A percentile compares a stretch with the other conserved stretches of the same genome.
Evolutionary conservation across 2,888 invertebrate species (phyloP).

Genomic region (Pogonocherus hispidulus): DNA sequence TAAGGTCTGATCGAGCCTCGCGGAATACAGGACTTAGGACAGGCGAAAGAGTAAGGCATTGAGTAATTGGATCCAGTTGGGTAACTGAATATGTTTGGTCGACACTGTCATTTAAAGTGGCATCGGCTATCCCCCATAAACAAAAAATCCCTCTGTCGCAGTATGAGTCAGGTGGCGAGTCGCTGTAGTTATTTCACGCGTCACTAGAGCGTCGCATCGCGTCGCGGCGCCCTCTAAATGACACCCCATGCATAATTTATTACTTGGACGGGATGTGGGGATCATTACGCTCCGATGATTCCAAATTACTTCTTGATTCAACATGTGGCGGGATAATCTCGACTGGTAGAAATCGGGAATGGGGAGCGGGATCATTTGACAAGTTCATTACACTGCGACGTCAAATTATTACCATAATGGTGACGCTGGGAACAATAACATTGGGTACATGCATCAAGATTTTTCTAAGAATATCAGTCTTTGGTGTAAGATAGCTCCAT

Average conservation of each 20-base stretch:
- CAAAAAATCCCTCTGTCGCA: not conserved
- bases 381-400: slow-evolving; percentile 35
- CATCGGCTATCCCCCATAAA: not conserved
- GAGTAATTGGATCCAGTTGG: not conserved
- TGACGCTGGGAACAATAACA: not conserved
- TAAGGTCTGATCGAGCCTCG: too few relatives aligned
- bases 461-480: too few relatives aligned
- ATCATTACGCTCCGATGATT: slow-evolving; percentile 56
- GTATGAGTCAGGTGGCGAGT: slow-evolving; percentile 47
- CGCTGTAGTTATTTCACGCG: slow-evolving; percentile 62
- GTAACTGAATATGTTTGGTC: not conserved
- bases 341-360: slow-evolving; percentile 25
- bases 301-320: slow-evolving; percentile 58
- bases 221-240: slow-evolving; percentile 55
- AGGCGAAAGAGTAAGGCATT: too few relatives aligned
- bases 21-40: too few relatives aligned
- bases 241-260: slow-evolving; percentile 46
- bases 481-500: too few relatives aligned
- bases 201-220: slow-evolving; percentile 53
- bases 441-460: too few relatives aligned
- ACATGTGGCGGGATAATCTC: slow-evolving; percentile 54
- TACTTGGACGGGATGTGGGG: slow-evolving; percentile 43
- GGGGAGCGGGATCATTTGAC: slow-evolving; percentile 42
- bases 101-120: not conserved
- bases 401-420: slow-evolving; percentile 21